phyloP scores from a whole-genome alignment of 2,113 vertebrate genomes.

The Myotis davidii region DNA sequence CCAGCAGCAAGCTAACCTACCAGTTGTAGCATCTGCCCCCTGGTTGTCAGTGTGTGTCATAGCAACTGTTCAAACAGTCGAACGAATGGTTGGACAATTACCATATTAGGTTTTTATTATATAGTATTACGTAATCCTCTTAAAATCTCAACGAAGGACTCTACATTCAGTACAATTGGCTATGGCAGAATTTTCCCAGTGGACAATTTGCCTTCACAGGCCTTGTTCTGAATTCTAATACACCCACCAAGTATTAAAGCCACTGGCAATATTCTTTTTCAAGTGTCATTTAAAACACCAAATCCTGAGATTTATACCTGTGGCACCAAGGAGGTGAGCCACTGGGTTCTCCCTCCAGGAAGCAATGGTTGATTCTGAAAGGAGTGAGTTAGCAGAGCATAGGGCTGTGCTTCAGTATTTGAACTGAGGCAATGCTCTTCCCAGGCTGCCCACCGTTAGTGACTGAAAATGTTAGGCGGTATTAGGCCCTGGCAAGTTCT shows the following conservation, averaged over 20 bases:
- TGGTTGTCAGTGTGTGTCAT: too few species aligned
- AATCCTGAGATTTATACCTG: not conserved
- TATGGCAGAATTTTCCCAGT: not conserved
- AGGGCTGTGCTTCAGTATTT: not conserved
- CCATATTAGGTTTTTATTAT: too few species aligned
- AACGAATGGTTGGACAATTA: too few species aligned
- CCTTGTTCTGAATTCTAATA: not conserved
- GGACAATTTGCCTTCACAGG: not conserved
- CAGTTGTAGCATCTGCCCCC: too few species aligned
- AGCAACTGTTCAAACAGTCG: too few species aligned
- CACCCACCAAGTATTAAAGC: not conserved
- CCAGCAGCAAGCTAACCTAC: too few species aligned
- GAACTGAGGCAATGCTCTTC: not conserved
- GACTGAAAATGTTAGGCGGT: not conserved
- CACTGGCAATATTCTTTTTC: not conserved
- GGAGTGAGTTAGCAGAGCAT: not conserved
- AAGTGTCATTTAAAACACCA: not conserved
- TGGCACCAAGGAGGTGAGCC: not conserved
- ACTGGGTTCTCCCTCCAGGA: not conserved
- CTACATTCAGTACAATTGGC: not conserved
- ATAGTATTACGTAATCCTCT: not conserved
- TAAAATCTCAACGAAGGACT: not conserved
- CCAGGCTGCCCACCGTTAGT: not conserved
- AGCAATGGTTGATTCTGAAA: not conserved
- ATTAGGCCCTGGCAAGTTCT: not conserved